Percentiles rank a stretch among this genome's conserved stretches.
Conservation (phyloP, 2,797 vertebrate species). For the Crypturellus tataupa region DNA sequence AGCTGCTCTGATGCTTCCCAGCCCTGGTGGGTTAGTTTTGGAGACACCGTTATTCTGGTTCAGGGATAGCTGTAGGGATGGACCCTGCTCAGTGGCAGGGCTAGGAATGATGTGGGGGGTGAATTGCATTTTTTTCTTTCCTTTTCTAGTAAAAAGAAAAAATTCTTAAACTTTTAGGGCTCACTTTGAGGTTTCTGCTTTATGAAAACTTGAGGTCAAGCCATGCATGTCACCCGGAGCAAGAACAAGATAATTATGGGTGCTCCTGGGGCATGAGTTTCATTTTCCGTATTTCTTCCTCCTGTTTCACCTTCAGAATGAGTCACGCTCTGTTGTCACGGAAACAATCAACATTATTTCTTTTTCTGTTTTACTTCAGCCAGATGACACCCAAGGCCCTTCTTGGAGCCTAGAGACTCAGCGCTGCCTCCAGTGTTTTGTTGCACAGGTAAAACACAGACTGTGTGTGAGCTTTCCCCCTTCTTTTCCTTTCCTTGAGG, state of each 20-base stretch:
- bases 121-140: neutral
- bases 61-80: neutral
- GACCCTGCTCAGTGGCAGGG: neutral
- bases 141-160: neutral
- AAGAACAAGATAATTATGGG: neutral
- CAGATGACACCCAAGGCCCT: neutral
- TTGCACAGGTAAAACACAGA: neutral
- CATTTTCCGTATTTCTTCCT: neutral
- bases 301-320: neutral
- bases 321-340: neutral
- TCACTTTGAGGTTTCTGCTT: neutral
- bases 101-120: rapidly evolving
- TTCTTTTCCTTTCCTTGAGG: neutral
- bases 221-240: rapidly evolving
- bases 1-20: rapidly evolving
- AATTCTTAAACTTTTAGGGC: neutral
- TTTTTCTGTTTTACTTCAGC: neutral
- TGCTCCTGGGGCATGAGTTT: neutral
- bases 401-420: neutral
- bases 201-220: neutral
- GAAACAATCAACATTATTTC: slow-evolving; percentile 34
- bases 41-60: rapidly evolving
- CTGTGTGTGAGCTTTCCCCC: rapidly evolving
- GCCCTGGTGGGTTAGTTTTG: neutral
- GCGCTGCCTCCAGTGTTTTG: neutral